These are phyloP conservation scores for Heteromurus nitidus DNA, from an alignment of 2,888 invertebrate species.

Conservation along the genomic window DNA sequence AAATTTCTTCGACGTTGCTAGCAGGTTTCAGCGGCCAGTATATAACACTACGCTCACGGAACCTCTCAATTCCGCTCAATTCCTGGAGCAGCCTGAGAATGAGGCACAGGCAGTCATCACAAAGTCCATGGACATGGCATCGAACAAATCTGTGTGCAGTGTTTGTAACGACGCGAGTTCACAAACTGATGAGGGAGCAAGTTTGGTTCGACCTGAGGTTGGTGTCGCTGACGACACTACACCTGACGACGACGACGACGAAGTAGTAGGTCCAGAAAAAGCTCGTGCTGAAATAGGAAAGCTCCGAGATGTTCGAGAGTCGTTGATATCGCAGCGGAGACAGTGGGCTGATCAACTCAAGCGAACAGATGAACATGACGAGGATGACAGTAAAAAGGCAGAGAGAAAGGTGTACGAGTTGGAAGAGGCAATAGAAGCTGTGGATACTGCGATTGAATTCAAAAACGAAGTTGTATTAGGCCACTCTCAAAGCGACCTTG, in stretches of 20 bases:
- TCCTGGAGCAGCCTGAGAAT: not conserved
- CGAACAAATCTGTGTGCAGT: not conserved
- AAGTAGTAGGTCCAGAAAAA: too few species aligned
- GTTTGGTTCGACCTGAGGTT: too few species aligned
- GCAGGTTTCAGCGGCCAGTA: not conserved
- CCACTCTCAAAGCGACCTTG: slow-evolving; percentile 33
- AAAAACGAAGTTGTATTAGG: slow-evolving; percentile 93
- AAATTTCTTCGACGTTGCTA: slow-evolving; percentile 53
- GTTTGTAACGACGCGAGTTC: slow-evolving; percentile 14
- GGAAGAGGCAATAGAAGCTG: slow-evolving; percentile 94
- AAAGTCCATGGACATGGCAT: not conserved
- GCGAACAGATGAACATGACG: slow-evolving; percentile 75
- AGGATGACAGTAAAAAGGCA: slow-evolving; percentile 78
- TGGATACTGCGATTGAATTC: slow-evolving; percentile 94
- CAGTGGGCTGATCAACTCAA: slow-evolving; percentile 85
- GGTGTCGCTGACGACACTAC: too few species aligned
- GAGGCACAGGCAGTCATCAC: too few species aligned
- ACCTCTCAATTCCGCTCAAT: not conserved
- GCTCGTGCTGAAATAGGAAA: slow-evolving; percentile 86
- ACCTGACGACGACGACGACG: too few species aligned
- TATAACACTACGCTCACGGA: not conserved
- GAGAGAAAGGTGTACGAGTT: slow-evolving; percentile 89
- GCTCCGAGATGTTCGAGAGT: slow-evolving; percentile 85
- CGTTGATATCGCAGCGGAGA: slow-evolving; percentile 85
- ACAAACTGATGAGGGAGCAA: too few species aligned